Conservation (phyloP, 2,888 invertebrate genomes). For the Fissipunctia ypsillon region DNA sequence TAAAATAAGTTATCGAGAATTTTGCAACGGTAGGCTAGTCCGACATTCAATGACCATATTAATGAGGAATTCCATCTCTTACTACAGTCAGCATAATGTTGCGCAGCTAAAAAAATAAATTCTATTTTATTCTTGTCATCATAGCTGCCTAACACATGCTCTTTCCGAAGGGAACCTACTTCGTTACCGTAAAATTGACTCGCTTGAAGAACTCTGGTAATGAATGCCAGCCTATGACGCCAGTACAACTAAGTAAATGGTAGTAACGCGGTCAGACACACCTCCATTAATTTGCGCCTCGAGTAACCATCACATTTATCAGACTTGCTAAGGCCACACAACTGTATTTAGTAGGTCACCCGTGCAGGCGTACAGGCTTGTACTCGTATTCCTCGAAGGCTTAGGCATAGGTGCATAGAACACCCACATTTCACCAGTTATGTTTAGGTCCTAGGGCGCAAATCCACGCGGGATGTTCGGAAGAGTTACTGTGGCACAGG, state of each 20-base stretch:
- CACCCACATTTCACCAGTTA: not conserved
- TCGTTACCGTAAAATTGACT: conserved; percentile 28
- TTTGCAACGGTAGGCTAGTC: not conserved
- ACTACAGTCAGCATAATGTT: not conserved
- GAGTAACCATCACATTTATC: conserved; percentile 36
- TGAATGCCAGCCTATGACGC: conserved; percentile 19
- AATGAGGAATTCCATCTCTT: not conserved
- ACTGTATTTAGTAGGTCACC: not conserved
- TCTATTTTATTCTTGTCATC: not conserved
- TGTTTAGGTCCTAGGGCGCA: not conserved
- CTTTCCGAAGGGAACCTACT: not conserved
- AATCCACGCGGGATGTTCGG: no score
- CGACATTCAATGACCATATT: not conserved
- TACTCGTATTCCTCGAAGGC: not conserved
- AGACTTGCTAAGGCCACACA: conserved; percentile 17
- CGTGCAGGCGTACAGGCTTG: no score
- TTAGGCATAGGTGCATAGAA: no score
- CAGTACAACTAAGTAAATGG: conserved; percentile 29
- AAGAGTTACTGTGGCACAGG: no score
- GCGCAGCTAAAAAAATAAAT: not conserved
- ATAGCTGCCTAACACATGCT: not conserved
- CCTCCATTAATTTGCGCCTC: conserved; percentile 52
- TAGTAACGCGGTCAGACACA: conserved; percentile 38
- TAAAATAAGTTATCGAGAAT: not conserved
- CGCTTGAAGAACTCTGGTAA: conserved; percentile 20